phyloP scores from a whole-genome alignment of 2,797 vertebrate species.

The Paedocypris micromegethes region DNA sequence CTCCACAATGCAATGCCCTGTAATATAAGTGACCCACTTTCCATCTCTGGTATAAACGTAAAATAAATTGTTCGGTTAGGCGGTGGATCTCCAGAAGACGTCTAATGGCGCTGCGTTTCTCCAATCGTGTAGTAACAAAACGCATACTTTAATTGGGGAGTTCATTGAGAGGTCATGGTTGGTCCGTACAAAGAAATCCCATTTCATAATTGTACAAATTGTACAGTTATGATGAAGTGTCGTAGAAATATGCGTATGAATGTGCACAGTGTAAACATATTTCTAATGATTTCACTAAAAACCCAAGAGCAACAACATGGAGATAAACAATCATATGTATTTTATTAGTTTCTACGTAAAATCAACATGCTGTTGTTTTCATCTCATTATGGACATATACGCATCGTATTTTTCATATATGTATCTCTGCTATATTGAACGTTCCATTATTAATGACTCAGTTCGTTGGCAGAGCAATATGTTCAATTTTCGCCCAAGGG shows the following conservation, averaged over 20 bases:
- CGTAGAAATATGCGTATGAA: background rate
- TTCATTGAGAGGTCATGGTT: conserved; percentile 26
- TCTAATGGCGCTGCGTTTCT: conserved; percentile 28
- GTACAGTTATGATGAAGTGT: conserved; percentile 1
- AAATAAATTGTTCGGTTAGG: conserved; percentile 17
- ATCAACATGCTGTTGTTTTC: no score
- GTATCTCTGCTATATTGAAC: no score
- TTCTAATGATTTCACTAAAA: no score
- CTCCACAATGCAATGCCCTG: conserved; percentile 25
- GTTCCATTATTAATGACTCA: background rate
- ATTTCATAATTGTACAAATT: background rate
- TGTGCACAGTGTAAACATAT: no score
- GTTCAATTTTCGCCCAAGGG: background rate
- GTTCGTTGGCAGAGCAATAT: background rate
- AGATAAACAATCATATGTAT: no score
- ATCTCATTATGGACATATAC: no score
- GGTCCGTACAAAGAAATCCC: conserved; percentile 12
- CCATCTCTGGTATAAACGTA: conserved; percentile 19
- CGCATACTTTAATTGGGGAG: conserved; percentile 33
- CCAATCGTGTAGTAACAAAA: conserved; percentile 27
- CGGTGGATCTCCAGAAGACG: conserved; percentile 9
- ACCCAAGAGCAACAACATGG: no score
- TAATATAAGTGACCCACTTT: conserved; percentile 35
- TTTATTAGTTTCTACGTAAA: no score
- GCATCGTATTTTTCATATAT: no score